phyloP scores from a whole-genome alignment of 2,888 invertebrate genomes.

The Papilio protenor region DNA sequence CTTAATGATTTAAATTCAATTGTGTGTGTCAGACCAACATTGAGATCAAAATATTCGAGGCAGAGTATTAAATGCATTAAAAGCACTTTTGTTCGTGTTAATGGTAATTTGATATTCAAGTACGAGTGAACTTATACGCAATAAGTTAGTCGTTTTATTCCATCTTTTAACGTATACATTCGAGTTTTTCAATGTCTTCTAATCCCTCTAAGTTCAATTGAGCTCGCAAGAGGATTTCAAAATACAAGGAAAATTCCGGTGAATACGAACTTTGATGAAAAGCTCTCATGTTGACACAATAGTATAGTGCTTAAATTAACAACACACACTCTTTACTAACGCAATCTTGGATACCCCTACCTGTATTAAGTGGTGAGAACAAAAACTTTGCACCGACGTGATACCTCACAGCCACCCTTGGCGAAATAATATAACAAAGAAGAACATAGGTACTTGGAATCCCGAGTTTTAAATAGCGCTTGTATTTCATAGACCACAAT shows the following conservation, averaged over 20 bases:
- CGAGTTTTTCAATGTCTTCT: constrained; percentile 15
- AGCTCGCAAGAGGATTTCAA: constrained; percentile 63
- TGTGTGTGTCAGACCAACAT: not conserved
- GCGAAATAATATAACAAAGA: constrained; percentile 37
- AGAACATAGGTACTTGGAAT: constrained; percentile 21
- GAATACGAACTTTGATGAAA: constrained; percentile 72
- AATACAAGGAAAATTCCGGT: constrained; percentile 60
- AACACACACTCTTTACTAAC: constrained; percentile 54
- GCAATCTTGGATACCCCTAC: constrained; percentile 47
- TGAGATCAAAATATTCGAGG: not conserved
- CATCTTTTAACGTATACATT: not conserved
- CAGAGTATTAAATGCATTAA: not conserved
- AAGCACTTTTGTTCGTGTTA: not conserved
- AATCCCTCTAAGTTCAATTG: constrained; percentile 51
- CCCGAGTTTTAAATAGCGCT: constrained; percentile 31
- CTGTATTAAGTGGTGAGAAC: constrained; percentile 42
- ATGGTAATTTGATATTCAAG: not conserved
- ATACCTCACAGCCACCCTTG: constrained; percentile 19
- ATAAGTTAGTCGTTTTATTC: not conserved
- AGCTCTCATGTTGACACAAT: constrained; percentile 67
- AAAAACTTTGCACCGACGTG: constrained; percentile 30
- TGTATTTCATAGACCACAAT: constrained; percentile 26
- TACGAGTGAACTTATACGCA: not conserved
- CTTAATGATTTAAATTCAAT: not conserved
- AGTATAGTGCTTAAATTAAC: constrained; percentile 67